phyloP scores from a whole-genome alignment of 2,113 vertebrate species.

The Hydropotes inermis region DNA sequence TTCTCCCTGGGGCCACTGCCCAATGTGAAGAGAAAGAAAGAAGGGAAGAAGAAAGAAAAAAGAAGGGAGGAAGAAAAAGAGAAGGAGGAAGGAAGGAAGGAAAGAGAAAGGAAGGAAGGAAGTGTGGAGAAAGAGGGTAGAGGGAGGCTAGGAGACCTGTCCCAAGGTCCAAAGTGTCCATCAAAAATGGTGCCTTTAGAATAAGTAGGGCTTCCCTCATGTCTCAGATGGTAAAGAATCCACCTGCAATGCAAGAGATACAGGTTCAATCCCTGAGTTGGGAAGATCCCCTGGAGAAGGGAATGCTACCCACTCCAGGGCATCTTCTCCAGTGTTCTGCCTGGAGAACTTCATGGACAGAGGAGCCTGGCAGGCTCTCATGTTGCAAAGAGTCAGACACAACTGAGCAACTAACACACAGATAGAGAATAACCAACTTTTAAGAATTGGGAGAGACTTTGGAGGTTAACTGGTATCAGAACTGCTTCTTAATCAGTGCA shows the following conservation, averaged over 20 bases:
- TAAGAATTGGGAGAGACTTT: neutral
- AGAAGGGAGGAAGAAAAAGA: neutral
- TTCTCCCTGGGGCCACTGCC: neutral
- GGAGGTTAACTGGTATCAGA: neutral
- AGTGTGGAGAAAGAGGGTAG: fast-evolving
- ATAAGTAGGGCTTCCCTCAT: neutral
- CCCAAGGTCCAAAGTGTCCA: neutral
- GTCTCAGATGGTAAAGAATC: neutral
- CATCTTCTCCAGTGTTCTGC: neutral
- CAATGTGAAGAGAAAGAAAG: neutral
- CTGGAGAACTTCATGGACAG: neutral
- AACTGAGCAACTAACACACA: neutral
- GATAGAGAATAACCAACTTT: neutral
- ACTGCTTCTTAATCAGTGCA: neutral
- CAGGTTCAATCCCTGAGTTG: neutral
- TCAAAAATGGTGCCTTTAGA: neutral
- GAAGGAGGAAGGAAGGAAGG: fast-evolving
- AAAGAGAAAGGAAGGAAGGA: fast-evolving
- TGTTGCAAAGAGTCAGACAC: neutral
- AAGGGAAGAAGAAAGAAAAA: fast-evolving
- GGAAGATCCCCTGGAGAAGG: neutral
- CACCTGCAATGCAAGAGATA: neutral
- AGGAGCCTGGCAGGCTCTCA: neutral
- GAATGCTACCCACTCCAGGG: neutral
- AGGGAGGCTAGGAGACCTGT: neutral